Percentiles rank a stretch among this genome's conserved stretches.
Conservation (phyloP, 2,797 vertebrate genomes). For the Mycteria americana region DNA sequence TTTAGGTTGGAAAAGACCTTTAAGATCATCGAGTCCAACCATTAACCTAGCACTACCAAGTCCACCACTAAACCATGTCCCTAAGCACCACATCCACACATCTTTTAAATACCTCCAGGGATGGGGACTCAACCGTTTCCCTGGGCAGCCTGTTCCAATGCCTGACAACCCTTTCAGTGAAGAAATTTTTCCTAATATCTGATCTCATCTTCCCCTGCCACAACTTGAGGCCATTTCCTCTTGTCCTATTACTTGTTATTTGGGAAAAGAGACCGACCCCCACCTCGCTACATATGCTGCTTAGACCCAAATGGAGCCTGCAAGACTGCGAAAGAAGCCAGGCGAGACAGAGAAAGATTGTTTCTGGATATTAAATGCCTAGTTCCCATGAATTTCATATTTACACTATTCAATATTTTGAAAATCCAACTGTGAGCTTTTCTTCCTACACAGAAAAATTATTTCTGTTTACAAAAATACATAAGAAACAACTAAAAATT, state of each 20-base stretch:
- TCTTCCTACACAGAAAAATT: background rate
- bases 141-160: too few relatives aligned
- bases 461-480: background rate
- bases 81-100: too few relatives aligned
- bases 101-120: too few relatives aligned
- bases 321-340: background rate
- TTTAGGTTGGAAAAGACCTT: background rate
- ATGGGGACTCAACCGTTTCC: too few relatives aligned
- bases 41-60: background rate
- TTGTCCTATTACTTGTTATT: too few relatives aligned
- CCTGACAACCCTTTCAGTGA: too few relatives aligned
- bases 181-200: too few relatives aligned
- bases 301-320: background rate
- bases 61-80: background rate
- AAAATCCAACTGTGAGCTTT: background rate
- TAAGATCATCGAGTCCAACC: background rate
- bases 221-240: too few relatives aligned
- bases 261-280: too few relatives aligned
- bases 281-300: background rate
- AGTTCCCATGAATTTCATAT: background rate
- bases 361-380: background rate
- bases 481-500: background rate
- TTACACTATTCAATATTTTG: background rate
- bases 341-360: background rate
- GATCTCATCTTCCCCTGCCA: too few relatives aligned